Evolutionary conservation across 2,888 invertebrate species (phyloP).

Genomic region (Magallana nippona): DNA sequence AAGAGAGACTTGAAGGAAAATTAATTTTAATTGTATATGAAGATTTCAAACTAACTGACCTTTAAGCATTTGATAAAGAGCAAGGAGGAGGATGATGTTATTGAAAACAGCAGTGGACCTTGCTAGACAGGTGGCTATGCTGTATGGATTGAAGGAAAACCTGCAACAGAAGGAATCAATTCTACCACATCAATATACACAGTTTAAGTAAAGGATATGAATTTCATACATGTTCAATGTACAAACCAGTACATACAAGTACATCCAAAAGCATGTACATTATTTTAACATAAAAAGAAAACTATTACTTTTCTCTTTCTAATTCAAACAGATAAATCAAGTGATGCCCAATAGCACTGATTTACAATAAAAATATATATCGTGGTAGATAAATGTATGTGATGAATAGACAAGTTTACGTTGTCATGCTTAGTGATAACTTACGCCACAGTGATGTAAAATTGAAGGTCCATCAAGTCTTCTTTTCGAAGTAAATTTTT

Average conservation of each 20-base stretch:
- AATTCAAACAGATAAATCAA: too few species aligned
- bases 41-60: slow-evolving; percentile 74
- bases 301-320: too few species aligned
- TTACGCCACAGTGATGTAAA: slow-evolving; percentile 63
- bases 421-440: slow-evolving; percentile 41
- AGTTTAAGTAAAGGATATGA: too few species aligned
- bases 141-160: slow-evolving; percentile 94
- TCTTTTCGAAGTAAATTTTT: slow-evolving; percentile 59
- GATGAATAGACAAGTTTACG: too few species aligned
- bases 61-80: slow-evolving; percentile 86
- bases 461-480: slow-evolving; percentile 58
- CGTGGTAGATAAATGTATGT: too few species aligned
- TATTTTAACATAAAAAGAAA: too few species aligned
- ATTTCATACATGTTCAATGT: too few species aligned
- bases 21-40: background rate
- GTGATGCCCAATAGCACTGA: too few species aligned
- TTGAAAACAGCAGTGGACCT: slow-evolving; percentile 94
- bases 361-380: too few species aligned
- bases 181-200: too few species aligned
- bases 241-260: too few species aligned
- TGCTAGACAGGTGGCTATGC: slow-evolving; percentile 91
- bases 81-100: slow-evolving; percentile 89
- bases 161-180: slow-evolving; percentile 57
- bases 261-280: too few species aligned
- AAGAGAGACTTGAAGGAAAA: background rate